Evolutionary conservation across 2,113 vertebrate species (phyloP).

Genomic region (Proteles cristata): DNA sequence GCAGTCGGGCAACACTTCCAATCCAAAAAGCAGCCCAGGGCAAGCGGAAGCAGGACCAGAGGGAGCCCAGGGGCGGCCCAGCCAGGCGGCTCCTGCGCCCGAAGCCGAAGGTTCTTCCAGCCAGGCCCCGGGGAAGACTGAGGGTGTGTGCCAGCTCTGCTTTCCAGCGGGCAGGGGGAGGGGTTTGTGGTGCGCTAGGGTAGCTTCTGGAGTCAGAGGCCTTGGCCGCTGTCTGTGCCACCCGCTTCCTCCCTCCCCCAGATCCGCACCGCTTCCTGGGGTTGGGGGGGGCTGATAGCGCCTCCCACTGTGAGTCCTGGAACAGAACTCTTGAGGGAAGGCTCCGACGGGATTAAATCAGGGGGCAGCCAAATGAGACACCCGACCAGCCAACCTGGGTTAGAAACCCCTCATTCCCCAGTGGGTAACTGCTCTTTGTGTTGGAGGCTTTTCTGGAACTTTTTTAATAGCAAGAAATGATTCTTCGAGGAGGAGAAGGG

Average conservation of each 20-base stretch:
- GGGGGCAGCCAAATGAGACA: neutral
- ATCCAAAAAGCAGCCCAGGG: slow-evolving; percentile 50
- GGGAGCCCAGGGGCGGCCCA: neutral
- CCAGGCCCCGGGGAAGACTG: neutral
- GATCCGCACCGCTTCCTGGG: too few species aligned
- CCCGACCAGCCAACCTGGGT: neutral
- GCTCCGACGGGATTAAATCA: neutral
- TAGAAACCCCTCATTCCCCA: neutral
- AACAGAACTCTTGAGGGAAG: neutral
- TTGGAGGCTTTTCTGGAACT: neutral
- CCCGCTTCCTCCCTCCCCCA: neutral
- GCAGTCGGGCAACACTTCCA: slow-evolving; percentile 58
- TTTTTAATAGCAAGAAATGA: neutral
- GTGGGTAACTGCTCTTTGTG: neutral
- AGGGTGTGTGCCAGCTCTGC: slow-evolving; percentile 53
- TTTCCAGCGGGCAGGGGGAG: slow-evolving; percentile 34
- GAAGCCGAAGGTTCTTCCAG: slow-evolving; percentile 16
- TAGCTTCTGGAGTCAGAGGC: slow-evolving; percentile 16
- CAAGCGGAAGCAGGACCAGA: slow-evolving; percentile 79
- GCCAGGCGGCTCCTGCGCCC: neutral
- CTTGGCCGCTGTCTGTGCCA: neutral
- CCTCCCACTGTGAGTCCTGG: neutral
- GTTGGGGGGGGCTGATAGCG: neutral
- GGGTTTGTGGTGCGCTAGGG: neutral
- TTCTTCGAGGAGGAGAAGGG: neutral